Percentiles rank a stretch among this genome's conserved stretches.
Evolutionary conservation across 2,797 vertebrate genomes (phyloP).

Genomic region (Sandelia bainsii): DNA sequence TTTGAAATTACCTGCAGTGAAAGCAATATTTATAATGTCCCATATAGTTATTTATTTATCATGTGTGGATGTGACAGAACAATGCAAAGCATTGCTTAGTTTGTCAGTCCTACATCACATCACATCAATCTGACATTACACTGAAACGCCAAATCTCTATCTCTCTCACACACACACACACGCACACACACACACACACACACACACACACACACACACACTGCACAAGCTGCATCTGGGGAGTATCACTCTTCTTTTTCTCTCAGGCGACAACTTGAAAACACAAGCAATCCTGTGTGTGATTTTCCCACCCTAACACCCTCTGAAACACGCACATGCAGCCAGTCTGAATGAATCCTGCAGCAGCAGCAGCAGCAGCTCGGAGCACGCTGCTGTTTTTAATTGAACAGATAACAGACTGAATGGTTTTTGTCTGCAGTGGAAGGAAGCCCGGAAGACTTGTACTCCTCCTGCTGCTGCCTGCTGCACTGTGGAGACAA

Average conservation of each 20-base stretch:
- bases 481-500: conserved; percentile 60
- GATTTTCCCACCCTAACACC: conserved; percentile 40
- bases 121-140: conserved; percentile 28
- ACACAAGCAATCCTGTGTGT: conserved; percentile 35
- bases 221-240: conserved; percentile 8
- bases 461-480: conserved; percentile 52
- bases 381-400: conserved; percentile 59
- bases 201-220: neutral
- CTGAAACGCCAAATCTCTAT: neutral
- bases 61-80: conserved; percentile 24
- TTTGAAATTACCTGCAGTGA: conserved; percentile 6
- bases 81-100: conserved; percentile 17
- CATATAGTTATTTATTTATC: conserved; percentile 11
- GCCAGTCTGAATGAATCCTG: conserved; percentile 53
- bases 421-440: conserved; percentile 72
- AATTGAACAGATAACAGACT: conserved; percentile 68
- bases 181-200: conserved; percentile 15
- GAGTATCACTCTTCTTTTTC: conserved; percentile 10
- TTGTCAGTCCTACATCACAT: conserved; percentile 9
- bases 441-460: conserved; percentile 56
- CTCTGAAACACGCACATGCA: conserved; percentile 22
- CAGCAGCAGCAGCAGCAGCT: conserved; percentile 48
- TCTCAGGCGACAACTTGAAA: conserved; percentile 45
- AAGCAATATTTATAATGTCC: neutral
- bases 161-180: conserved; percentile 10